Evolutionary conservation across 2,113 vertebrate genomes (phyloP).

Genomic region (Podarcis muralis): DNA sequence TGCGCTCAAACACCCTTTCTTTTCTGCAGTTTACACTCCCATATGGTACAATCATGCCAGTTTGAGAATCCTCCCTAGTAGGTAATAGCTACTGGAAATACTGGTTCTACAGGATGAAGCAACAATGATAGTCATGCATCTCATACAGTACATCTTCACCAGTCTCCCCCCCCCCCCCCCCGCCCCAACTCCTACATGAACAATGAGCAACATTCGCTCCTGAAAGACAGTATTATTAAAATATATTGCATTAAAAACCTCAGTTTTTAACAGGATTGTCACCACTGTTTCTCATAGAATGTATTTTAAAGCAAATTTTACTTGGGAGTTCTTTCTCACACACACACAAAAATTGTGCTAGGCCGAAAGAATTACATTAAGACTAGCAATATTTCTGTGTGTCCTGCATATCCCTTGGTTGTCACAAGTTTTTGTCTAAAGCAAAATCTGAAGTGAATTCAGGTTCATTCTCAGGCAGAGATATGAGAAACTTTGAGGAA

Average conservation of each 20-base stretch:
- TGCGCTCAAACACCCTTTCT: slow-evolving; percentile 8
- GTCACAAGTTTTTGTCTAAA: neutral
- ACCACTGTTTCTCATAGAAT: neutral
- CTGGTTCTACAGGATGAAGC: slow-evolving; percentile 50
- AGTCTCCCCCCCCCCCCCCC: too few species aligned
- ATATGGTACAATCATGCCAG: slow-evolving; percentile 47
- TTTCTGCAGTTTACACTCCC: slow-evolving; percentile 32
- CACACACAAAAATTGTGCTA: too few species aligned
- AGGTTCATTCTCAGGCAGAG: neutral
- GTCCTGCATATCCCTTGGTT: neutral
- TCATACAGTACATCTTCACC: neutral
- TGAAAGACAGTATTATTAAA: slow-evolving; percentile 34
- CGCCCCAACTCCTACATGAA: slow-evolving; percentile 1
- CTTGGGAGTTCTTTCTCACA: too few species aligned
- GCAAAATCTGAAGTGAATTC: neutral
- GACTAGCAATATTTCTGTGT: neutral
- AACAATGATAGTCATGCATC: slow-evolving; percentile 29
- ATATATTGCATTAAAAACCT: too few species aligned
- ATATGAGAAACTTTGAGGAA: too few species aligned
- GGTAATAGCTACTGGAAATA: slow-evolving; percentile 54
- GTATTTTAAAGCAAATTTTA: too few species aligned
- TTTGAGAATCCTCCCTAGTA: neutral
- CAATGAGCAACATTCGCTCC: slow-evolving; percentile 28
- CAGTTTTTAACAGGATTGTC: neutral
- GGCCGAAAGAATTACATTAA: neutral